These are phyloP conservation scores for Pelecanoides urinatrix DNA, from an alignment of 2,113 vertebrate genomes.

Conservation along the genomic window DNA sequence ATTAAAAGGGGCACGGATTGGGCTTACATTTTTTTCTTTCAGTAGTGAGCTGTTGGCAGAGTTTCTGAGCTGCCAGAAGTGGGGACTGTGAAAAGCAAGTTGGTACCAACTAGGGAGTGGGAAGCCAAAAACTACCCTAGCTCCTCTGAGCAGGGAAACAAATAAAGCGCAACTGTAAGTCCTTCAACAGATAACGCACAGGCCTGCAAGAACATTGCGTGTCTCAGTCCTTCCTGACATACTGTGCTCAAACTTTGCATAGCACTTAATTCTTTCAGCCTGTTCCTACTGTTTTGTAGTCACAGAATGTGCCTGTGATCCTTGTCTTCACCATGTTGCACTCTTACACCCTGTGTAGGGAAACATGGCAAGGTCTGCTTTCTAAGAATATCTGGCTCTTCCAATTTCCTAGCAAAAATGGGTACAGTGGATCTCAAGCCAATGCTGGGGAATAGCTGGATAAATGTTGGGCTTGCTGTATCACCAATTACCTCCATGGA, in stretches of 20 bases:
- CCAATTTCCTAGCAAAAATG: not conserved
- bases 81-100: conserved; percentile 46
- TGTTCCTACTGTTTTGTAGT: not conserved
- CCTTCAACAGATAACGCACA: not conserved
- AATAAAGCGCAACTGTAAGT: not conserved
- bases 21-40: conserved; percentile 30
- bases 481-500: not conserved
- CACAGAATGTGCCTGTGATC: not conserved
- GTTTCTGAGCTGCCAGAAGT: conserved; percentile 43
- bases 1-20: conserved; percentile 63
- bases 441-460: not conserved
- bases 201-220: not conserved
- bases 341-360: not conserved
- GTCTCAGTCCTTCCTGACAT: not conserved
- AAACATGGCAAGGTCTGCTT: not conserved
- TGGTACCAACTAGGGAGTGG: not conserved
- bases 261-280: not conserved
- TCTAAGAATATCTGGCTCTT: not conserved
- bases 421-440: not conserved
- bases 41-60: conserved; percentile 59
- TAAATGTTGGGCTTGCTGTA: not conserved
- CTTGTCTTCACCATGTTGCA: not conserved
- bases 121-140: conserved; percentile 12
- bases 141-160: not conserved
- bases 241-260: not conserved